Percentiles rank a stretch among this genome's conserved stretches.
Evolutionary conservation across 2,797 vertebrate species (phyloP).

Genomic region (Karalla daura): DNA sequence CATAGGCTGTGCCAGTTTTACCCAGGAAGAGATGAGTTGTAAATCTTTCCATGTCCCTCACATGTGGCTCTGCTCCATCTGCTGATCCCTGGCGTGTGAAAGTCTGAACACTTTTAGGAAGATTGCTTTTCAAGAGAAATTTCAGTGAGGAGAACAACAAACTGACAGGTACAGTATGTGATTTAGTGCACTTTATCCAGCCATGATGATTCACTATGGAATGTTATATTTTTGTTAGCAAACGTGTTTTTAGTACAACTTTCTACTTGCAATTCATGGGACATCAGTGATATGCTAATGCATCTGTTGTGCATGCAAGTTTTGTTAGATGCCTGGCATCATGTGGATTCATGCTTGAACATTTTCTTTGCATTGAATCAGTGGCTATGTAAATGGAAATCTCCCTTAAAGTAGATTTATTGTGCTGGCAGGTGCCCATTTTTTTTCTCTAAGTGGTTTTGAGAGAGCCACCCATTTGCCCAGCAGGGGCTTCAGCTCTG

Average conservation of each 20-base stretch:
- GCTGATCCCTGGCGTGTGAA: slow-evolving; percentile 51
- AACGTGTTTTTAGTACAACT: neutral
- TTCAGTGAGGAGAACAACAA: slow-evolving; percentile 51
- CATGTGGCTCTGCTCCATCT: slow-evolving; percentile 46
- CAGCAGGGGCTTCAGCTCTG: slow-evolving; percentile 67
- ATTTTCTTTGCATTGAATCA: slow-evolving; percentile 36
- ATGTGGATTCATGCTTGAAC: slow-evolving; percentile 22
- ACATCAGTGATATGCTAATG: slow-evolving; percentile 9
- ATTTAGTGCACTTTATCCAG: slow-evolving; percentile 6
- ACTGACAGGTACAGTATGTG: slow-evolving; percentile 20
- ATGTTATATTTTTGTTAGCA: no score
- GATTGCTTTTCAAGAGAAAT: slow-evolving; percentile 68
- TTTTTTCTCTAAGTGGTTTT: slow-evolving; percentile 63
- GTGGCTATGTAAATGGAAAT: slow-evolving; percentile 46
- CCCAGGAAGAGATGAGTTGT: slow-evolving; percentile 46
- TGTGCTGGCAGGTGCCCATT: slow-evolving; percentile 33
- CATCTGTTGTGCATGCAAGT: neutral
- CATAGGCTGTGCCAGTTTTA: slow-evolving; percentile 39
- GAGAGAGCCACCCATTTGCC: slow-evolving; percentile 60
- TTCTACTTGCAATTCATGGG: neutral
- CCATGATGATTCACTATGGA: slow-evolving; percentile 5
- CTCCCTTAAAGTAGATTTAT: slow-evolving; percentile 68
- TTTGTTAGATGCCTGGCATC: neutral
- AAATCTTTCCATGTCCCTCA: slow-evolving; percentile 60
- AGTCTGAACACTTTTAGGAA: slow-evolving; percentile 51